These are phyloP conservation scores for Trichomalopsis sarcophagae DNA, from an alignment of 1,140 invertebrate genomes.

Conservation along the genomic window DNA sequence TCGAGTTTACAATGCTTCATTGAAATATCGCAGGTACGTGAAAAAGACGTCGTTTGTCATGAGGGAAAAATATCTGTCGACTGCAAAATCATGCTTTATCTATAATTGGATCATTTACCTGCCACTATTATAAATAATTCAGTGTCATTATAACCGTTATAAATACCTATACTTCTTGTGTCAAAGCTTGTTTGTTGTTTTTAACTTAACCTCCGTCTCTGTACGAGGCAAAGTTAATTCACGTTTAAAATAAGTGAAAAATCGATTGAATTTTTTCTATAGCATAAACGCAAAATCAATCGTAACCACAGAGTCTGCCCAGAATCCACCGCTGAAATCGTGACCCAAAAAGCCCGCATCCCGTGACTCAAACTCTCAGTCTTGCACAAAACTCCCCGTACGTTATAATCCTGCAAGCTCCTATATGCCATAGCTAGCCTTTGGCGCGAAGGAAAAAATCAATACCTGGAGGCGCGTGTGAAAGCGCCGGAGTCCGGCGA, in stretches of 20 bases:
- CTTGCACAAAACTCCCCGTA: not conserved
- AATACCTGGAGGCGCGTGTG: constrained; percentile 38
- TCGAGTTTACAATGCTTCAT: no score
- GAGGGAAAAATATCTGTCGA: no score
- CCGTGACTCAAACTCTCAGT: not conserved
- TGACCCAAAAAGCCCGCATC: not conserved
- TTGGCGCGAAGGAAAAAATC: constrained; percentile 8
- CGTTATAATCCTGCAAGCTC: not conserved
- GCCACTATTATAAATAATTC: no score
- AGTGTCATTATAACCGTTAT: no score
- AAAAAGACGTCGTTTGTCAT: no score
- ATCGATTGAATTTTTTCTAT: no score
- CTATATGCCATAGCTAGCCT: no score
- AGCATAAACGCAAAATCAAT: no score
- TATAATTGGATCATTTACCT: no score
- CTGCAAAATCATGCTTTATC: no score
- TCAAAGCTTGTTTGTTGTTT: not conserved
- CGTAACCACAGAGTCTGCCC: not conserved
- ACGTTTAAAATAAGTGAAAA: not conserved
- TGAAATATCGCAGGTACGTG: no score
- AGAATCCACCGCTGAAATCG: not conserved
- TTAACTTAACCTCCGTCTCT: not conserved
- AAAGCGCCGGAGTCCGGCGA: not conserved
- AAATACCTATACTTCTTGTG: no score
- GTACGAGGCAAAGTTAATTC: not conserved